Evolutionary conservation across 2,797 vertebrate species (phyloP), one percentile per base, ranked within the genome.

Genomic region (Typhlichthys subterraneus): DNA sequence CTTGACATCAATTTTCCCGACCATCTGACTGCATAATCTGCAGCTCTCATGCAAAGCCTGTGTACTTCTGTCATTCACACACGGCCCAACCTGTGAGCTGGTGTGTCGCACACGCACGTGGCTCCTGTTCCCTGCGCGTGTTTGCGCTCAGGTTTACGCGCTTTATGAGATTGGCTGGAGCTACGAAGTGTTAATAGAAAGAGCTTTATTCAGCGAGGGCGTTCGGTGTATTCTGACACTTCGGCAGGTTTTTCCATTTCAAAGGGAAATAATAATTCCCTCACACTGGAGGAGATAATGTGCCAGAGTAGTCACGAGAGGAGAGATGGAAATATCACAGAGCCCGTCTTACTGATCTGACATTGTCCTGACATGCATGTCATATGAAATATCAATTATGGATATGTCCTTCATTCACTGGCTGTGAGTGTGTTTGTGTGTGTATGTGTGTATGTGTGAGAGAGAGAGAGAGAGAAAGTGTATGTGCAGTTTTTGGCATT

Each of bases 11-110:
- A 71, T 70, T 76, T 68, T 70, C 69, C 72, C 77, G 55, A 17
- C 79, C 78, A 83, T 85, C 87, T 84, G 80, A 87, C 82, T 82
- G 68, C 73, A 74, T 83, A 77, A 85, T 87, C 78, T 77, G 69
- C 13, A 65, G 86, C 85, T 81, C 72, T 67, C 73, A 86, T 85
- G 79, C 84, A 85, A 85, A 87, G 72, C 70, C 72, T 58, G 77
- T 75, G 70, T 57, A 79, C 75, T 74, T 82, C 84, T 80, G 82
- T 86, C 79, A 77, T 68, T 85, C 83, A 80, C 49, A 49, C 63
- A 14, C 19, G 12, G 0, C 55, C 38, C 70, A 62, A 62, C 64
- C 51, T 17, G 63, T 55, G 51, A 0, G 48, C 73, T 65, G 38
- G 13, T 45, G 14, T 23, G 45, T 52, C 45, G 54, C 51, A 31